Evolutionary conservation across 2,888 invertebrate species (phyloP), one percentile per base, ranked within the genome.

Genomic region (Caenorhabditis wallacei): DNA sequence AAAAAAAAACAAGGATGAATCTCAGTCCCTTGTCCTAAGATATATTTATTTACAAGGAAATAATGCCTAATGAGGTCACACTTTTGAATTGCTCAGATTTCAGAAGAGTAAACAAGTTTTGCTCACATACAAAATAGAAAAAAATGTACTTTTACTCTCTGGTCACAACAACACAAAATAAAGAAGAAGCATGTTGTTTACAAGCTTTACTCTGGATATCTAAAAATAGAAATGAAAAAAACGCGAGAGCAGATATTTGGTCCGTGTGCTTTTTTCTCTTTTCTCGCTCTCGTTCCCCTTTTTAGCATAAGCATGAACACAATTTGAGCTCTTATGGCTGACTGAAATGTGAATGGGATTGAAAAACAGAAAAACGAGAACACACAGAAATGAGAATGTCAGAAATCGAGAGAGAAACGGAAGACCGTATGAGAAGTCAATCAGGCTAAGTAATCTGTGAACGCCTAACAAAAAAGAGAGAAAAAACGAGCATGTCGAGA

Each of bases 171-270:
- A 76, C 68, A 61, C 51, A 30, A 16, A 78, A 75, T 66, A 57
- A 59, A 66, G 8, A 40, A 68, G 66, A 26, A 76, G 75, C 76
- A 78, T 24, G 78, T 69, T 78, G 68, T 78, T 78, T 78, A 78
- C 78, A 59, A 63, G 69, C 53, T 53, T 35, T 46, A 64, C 37
- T 7, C 30, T 20, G 56, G 16, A 59, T 37, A 68, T 78, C 78
- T 70, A 78, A 78, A 78, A 78, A 79, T 79, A 79, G 79, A 3
- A 30, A 64, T 61, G 71, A 79, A 70, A 54, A 63, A 70, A 43
- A n/a, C n/a, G n/a, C 46, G 70, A 70, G 66, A 66, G 59, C 35
- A 76, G 76, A 69, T 78, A 76, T 76, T 40, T 54, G 69, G 78
- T 69, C 69, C 78, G 46, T 78, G 63, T 57, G 66, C 54, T 24